Evolutionary conservation across 2,797 vertebrate species (phyloP).

Genomic region (Sebastes itinus): DNA sequence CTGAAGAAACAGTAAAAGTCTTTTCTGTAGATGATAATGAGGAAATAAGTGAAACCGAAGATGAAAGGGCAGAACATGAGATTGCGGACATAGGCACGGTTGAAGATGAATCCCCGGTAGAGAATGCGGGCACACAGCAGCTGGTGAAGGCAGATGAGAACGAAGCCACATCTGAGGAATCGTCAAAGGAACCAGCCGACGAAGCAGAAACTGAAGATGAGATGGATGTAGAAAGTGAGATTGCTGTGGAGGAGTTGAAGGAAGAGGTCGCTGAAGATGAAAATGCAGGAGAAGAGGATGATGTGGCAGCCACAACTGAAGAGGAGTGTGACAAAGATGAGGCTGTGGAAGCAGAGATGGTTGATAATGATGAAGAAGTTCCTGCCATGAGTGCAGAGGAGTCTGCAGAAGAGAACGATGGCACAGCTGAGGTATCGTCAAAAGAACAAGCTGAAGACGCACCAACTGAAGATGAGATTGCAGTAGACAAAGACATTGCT

Average conservation of each 20-base stretch:
- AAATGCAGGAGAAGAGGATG: not conserved
- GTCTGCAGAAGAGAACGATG: not conserved
- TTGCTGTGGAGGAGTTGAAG: not conserved
- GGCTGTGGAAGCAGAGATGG: not conserved
- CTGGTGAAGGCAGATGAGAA: not conserved
- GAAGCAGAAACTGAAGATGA: not conserved
- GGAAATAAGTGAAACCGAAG: not conserved
- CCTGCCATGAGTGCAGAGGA: not conserved
- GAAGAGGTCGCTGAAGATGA: constrained; percentile 1
- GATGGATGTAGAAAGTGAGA: not conserved
- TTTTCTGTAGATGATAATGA: not conserved
- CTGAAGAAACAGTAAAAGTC: not conserved
- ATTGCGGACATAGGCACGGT: not conserved
- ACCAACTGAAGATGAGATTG: constrained; percentile 7
- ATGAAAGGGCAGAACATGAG: not conserved
- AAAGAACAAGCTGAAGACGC: not conserved
- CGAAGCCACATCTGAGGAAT: constrained; percentile 4
- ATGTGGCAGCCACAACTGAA: not conserved
- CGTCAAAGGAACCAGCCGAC: not conserved
- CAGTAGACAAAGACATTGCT: not conserved
- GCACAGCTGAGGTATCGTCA: not conserved
- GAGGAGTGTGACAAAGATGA: constrained; percentile 5
- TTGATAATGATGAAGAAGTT: not conserved
- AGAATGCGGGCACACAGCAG: not conserved
- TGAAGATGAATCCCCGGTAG: not conserved